Conservation (phyloP, 2,113 vertebrate genomes). For the Uropsilus gracilis region DNA sequence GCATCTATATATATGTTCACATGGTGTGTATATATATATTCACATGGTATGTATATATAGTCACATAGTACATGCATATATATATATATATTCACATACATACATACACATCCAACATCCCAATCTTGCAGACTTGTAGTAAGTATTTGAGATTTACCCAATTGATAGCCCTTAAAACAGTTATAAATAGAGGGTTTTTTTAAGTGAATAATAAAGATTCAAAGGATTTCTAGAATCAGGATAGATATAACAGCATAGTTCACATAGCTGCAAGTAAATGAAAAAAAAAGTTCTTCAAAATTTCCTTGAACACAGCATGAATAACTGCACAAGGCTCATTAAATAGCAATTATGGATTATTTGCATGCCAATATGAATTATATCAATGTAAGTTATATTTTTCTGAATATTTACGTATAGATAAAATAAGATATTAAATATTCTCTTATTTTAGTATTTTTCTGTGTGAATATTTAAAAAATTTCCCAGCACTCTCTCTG, state of each 20-base stretch:
- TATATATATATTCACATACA: not conserved
- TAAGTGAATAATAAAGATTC: not conserved
- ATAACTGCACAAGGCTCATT: not conserved
- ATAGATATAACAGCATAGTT: not conserved
- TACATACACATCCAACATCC: not conserved
- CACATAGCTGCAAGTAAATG: not conserved
- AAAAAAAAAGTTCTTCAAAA: not conserved
- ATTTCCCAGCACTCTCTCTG: not conserved
- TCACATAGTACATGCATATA: too few relatives aligned
- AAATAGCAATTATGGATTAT: not conserved
- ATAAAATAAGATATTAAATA: slow-evolving; percentile 16
- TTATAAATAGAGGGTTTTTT: not conserved
- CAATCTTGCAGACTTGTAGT: not conserved
- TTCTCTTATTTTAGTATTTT: not conserved
- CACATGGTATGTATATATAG: not conserved
- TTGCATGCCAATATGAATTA: not conserved
- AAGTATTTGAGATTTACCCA: not conserved
- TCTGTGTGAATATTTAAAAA: not conserved
- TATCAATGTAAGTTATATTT: not conserved
- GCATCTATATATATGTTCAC: not conserved
- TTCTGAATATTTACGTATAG: not conserved
- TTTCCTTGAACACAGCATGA: not conserved
- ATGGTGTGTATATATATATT: not conserved
- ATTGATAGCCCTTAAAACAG: not conserved
- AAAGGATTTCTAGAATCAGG: not conserved